Conservation (phyloP, 2,113 vertebrate species). For the Cromileptes altivelis region DNA sequence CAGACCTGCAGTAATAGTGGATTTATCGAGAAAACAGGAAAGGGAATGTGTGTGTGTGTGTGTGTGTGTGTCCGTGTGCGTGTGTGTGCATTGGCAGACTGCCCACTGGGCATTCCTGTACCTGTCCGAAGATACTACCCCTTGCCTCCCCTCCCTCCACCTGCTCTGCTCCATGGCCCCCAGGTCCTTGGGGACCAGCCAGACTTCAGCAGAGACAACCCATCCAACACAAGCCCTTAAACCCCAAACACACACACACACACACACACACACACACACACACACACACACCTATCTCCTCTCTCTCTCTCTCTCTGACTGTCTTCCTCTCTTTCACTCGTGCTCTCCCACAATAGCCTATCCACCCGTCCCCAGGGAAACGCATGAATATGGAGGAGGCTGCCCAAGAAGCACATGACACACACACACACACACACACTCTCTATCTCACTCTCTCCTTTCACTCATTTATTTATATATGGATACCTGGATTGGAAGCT, state of each 20-base stretch:
- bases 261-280: slow-evolving; percentile 33
- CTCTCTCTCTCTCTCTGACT: slow-evolving; percentile 40
- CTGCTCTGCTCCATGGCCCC: slow-evolving; percentile 65
- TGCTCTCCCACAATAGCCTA: slow-evolving; percentile 78
- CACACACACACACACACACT: slow-evolving; percentile 46
- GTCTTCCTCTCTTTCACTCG: slow-evolving; percentile 64
- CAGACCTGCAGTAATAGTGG: slow-evolving; percentile 16
- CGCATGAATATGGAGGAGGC: slow-evolving; percentile 83
- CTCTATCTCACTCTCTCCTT: slow-evolving; percentile 43
- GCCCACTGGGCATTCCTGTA: slow-evolving; percentile 76
- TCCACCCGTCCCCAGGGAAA: slow-evolving; percentile 79
- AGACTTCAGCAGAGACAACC: slow-evolving; percentile 70
- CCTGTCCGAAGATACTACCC: slow-evolving; percentile 69
- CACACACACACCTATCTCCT: slow-evolving; percentile 30
- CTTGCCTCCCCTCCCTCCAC: slow-evolving; percentile 56
- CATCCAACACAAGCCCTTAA: slow-evolving; percentile 60
- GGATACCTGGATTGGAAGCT: slow-evolving; percentile 78
- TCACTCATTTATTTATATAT: slow-evolving; percentile 80
- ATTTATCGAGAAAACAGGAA: slow-evolving; percentile 71
- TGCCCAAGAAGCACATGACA: slow-evolving; percentile 76
- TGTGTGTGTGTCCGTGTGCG: slow-evolving; percentile 22
- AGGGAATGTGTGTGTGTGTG: slow-evolving; percentile 14
- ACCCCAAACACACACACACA: slow-evolving; percentile 39
- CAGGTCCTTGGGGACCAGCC: slow-evolving; percentile 63
- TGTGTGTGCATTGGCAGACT: slow-evolving; percentile 44